Evolutionary conservation across 1,140 invertebrate genomes (phyloP), one percentile per base, ranked within the genome.

Genomic region (Archivesica marissinica): DNA sequence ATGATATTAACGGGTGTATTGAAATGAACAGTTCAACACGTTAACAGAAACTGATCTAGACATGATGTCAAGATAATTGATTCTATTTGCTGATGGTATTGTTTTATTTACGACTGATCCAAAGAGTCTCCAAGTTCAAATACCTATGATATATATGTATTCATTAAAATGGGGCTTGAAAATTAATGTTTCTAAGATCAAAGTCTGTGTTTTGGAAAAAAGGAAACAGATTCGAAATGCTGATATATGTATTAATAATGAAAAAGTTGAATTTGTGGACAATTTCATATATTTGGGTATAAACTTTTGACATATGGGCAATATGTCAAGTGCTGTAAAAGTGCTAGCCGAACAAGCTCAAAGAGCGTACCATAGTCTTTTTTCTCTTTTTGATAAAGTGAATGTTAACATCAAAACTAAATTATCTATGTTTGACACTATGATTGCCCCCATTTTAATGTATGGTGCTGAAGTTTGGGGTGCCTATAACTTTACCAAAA

Each of bases 41-140:
- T 44, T 64, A 4, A 38, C 61, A 17, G 11, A 23, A 47, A 13
- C 50, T 52, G 79, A 81, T 52, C 13, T 72, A 17, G 15, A 72
- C 35, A 11, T 35, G 17, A 23, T 81, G 39, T 68, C 64, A 23
- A 47, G n/a, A 38, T 82, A 35, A 72, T 15, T 82, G 11, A 30
- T 82, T 25, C 41, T 75, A 35, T 75, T 75, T 76, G 81, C 38
- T 44, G 66, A 82, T 59, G 64, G 76, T 39, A 84, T 64, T 52
- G 80, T 30, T 2, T 30, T 83, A 30, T 83, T 83, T 30, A 77
- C 74, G 1, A 77, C 47, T 56, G 52, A 77, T 35, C 23, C 13
- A 9, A 20, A 33, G 30, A 59, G 50, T 33, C 74, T 77, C 17
- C 74, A 77, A 6, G 13, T 13, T 13, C 52, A 56, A 56, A 17